Conservation (phyloP, 1,140 invertebrate genomes). For the Brachionus plicatilis region DNA sequence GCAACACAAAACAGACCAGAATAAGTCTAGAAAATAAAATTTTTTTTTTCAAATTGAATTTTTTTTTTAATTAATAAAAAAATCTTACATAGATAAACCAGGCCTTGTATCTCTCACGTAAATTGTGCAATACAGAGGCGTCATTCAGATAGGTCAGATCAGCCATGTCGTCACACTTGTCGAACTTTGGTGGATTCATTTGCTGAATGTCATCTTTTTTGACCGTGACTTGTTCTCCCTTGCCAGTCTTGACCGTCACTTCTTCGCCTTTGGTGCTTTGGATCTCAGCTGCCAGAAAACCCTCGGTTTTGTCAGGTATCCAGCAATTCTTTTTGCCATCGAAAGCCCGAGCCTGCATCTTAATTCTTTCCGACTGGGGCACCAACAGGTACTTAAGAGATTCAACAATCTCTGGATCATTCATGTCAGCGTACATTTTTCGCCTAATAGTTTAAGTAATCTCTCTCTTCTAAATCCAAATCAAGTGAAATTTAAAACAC, state of each 20-base stretch:
- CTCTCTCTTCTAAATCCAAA: not conserved
- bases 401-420: slow-evolving; percentile 40
- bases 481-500: slow-evolving; percentile 59
- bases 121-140: slow-evolving; percentile 95
- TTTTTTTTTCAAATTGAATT: not conserved
- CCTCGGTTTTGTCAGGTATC: slow-evolving; percentile 94
- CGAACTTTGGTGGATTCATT: slow-evolving; percentile 99
- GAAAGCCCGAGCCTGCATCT: slow-evolving; percentile 80
- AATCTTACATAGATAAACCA: slow-evolving; percentile 94
- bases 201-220: slow-evolving; percentile 95
- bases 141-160: slow-evolving; percentile 99
- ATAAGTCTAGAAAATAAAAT: slow-evolving; percentile 72
- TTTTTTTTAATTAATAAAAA: not conserved
- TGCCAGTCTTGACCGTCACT: slow-evolving; percentile 72
- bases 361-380: slow-evolving; percentile 35
- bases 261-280: slow-evolving; percentile 95
- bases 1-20: slow-evolving; percentile 99
- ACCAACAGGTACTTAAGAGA: slow-evolving; percentile 36
- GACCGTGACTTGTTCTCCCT: slow-evolving; percentile 63
- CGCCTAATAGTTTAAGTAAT: not conserved
- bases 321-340: slow-evolving; percentile 99
- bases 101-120: slow-evolving; percentile 92
- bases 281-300: slow-evolving; percentile 92
- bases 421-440: slow-evolving; percentile 37
- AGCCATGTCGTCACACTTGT: slow-evolving; percentile 99